Base-by-base conservation (phyloP, 2,113 vertebrate genomes). In the Pterocles gutturalis region DNA sequence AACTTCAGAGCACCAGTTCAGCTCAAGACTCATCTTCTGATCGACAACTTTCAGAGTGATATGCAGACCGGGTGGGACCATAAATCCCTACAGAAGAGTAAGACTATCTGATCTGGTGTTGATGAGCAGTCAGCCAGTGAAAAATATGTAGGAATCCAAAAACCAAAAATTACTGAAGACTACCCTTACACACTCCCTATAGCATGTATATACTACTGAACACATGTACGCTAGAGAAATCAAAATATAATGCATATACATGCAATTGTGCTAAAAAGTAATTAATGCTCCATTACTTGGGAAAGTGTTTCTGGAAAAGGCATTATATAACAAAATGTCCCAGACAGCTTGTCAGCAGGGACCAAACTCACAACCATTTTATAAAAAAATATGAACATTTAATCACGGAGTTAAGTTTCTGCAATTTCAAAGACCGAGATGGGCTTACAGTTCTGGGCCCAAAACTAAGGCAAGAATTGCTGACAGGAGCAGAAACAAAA, bases 261-360 rank as follows among this genome's bases (percentile, higher is more conserved):
- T 21, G 9, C 8, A 80, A n/a, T 2, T 49, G 26, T 28, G 57
- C 83, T 65, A 89, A 66, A 92, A 94, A 73, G 94, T 60, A 86
- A 78, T 49, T 15, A 46, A 75, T 4, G 10, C 15, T 45, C 61
- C 38, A 31, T 62, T 81, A 71, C 64, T 53, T 64, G n/a, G 43
- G 60, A 72, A 91, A 84, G 24, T 53, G 5, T 55, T 84, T 60
- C 48, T 83, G 33, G 53, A 51, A 93, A 93, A 79, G 26, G 24
- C 4, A 4, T 84, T 87, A 79, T 8, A 18, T 67, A 84, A 89
- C 26, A 78, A 25, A 48, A 16, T 1, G n/a, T 48, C 61, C 69
- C 54, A 80, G 72, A 89, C 0, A 65, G 22, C 49, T 20, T 51
- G 64, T 34, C 60, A 94, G 77, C 77, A 53, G 76, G 28, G 61